Conservation (phyloP, 2,888 invertebrate genomes). For the Maniola hyperantus region DNA sequence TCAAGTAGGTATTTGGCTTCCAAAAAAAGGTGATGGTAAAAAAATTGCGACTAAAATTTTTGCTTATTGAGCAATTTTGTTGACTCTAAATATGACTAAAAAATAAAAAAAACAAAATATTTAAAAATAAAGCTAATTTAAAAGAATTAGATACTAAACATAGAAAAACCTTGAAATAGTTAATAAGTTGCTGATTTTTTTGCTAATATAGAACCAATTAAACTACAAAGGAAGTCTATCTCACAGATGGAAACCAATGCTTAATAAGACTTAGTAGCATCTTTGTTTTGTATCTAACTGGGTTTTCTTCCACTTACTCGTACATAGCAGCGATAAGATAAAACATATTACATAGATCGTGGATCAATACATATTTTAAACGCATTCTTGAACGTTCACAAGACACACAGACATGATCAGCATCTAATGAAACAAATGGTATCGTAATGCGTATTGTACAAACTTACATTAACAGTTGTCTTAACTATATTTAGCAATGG, state of each 20-base stretch:
- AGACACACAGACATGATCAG: slow-evolving; percentile 13
- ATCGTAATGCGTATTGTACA: slow-evolving; percentile 31
- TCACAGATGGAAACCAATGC: neutral
- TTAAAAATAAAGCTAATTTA: too few relatives aligned
- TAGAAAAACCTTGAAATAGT: too few relatives aligned
- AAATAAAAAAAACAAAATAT: too few relatives aligned
- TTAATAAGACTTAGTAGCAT: neutral
- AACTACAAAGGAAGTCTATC: too few relatives aligned
- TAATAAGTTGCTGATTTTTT: neutral
- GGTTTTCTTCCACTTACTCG: slow-evolving; percentile 5
- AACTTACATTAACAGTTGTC: slow-evolving; percentile 32
- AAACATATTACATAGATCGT: slow-evolving; percentile 1
- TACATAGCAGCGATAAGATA: slow-evolving; percentile 1
- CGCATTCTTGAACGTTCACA: slow-evolving; percentile 22
- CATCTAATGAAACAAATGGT: slow-evolving; percentile 30
- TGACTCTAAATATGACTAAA: too few relatives aligned
- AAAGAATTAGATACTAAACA: too few relatives aligned
- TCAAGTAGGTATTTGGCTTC: too few relatives aligned
- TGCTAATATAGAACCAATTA: neutral
- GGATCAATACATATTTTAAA: slow-evolving; percentile 21
- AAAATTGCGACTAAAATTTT: too few relatives aligned
- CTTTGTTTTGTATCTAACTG: neutral
- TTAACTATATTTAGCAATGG: slow-evolving; percentile 27
- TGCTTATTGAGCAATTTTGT: too few relatives aligned
- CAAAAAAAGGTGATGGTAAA: too few relatives aligned